Evolutionary conservation across 1,140 invertebrate genomes (phyloP), one percentile per base, ranked within the genome.

Genomic region (Arion vulgaris): DNA sequence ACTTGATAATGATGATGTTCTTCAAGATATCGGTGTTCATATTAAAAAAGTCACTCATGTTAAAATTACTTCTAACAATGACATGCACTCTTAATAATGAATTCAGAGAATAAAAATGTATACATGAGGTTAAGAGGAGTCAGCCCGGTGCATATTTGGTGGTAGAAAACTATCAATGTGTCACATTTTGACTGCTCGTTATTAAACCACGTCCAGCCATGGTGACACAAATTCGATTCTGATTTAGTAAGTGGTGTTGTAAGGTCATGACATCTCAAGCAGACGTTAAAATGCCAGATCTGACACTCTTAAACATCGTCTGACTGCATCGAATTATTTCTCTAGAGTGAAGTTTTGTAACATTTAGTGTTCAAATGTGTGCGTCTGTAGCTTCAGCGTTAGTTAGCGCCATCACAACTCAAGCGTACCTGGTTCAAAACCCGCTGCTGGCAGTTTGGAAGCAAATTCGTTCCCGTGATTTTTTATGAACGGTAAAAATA

Each of bases 211-310:
- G 62, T 66, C 62, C 17, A 66, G n/a, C 62, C 28, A 32, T 66
- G 28, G 19, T 66, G 62, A 66, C 62, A 66, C 62, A 66, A 66
- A 66, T 66, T 66, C 62, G 62, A 66, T 66, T 66, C 62, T 66
- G 28, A 66, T 66, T 32, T 5, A 28, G 62, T 66, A 66, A 66
- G 28, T 66, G 62, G 62, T 66, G 11, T 28, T 66, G n/a, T n/a
- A 66, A 66, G 62, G 62, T 66, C 62, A 34, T 4, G 28, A 34
- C n/a, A 28, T 28, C 62, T 66, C 19, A 32, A 34, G n/a, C 28
- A 34, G n/a, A 7, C n/a, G 28, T 28, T 66, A 34, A 66, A 66
- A 66, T 66, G 62, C 19, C 62, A 34, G 28, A 32, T 66, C n/a
- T 66, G 62, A 66, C 62, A 66, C 62, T 66, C n/a, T n/a, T 66